Evolutionary conservation across 2,888 invertebrate species (phyloP), one percentile per base, ranked within the genome.

Genomic region (Pediacus dermestoides): DNA sequence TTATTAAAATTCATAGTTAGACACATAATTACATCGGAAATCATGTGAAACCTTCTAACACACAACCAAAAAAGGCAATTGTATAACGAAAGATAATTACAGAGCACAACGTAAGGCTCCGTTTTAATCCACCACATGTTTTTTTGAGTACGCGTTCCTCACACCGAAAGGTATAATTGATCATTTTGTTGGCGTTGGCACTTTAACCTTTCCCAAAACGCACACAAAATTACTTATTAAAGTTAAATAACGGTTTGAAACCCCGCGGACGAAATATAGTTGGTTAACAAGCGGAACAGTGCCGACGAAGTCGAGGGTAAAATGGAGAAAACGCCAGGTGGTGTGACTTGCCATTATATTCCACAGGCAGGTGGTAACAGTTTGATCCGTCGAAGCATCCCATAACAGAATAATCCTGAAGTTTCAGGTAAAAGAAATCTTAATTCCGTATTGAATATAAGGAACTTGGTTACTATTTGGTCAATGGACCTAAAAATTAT

Each of bases 321-420:
- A 30, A 30, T 18, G 11, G 18, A 16, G 23, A 34, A 12, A 34
- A 30, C 39, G 39, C 34, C 39, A 39, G 39, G 39, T 39, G 39
- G 39, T 34, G 30, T 34, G 39, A 34, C 34, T 39, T 18, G 34
- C 34, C 23, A 39, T 35, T 39, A 39, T 30, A 30, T 28, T 27
- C 15, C 21, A 26, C 23, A 28, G 30, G 30, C 34, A 35, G 39
- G 39, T 39, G 34, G 34, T 39, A 31, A 26, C 34, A 26, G 21
- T 30, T 26, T 22, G 26, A 18, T 25, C 16, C 15, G 23, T 15
- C 16, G 3, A 14, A 28, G 28, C 3, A 28, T 13, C 3, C 4
- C 7, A 39, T 15, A 21, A 27, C 27, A 25, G 32, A 30, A 34
- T 34, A 10, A 39, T 28, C 39, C 27, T 28, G 3, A 28, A 4